Evolutionary conservation across 2,888 invertebrate species (phyloP).

Genomic region (Ophonus ardosiacus): DNA sequence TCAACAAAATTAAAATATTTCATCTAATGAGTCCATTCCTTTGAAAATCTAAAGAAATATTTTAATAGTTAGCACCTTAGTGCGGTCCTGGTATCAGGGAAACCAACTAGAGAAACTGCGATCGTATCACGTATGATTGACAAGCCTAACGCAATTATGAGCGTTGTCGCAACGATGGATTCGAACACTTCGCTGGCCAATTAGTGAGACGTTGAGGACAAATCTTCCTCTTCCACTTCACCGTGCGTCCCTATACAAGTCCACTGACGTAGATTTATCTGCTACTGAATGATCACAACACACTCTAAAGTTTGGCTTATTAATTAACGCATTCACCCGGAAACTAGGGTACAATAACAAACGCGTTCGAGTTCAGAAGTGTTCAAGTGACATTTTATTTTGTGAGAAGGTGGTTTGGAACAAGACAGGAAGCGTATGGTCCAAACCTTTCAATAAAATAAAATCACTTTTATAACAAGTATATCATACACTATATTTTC

Average conservation of each 20-base stretch:
- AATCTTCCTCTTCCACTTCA: conserved; percentile 11
- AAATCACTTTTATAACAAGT: too few relatives aligned
- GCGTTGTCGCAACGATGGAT: conserved; percentile 40
- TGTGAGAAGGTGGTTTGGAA: too few relatives aligned
- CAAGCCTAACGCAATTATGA: conserved; percentile 50
- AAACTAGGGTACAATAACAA: not conserved
- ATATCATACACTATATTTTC: too few relatives aligned
- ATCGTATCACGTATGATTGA: conserved; percentile 42
- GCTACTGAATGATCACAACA: conserved; percentile 34
- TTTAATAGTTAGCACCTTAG: not conserved
- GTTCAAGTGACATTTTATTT: too few relatives aligned
- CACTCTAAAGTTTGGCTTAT: not conserved
- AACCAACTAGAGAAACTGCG: not conserved
- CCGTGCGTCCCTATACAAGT: not conserved
- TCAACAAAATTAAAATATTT: too few relatives aligned
- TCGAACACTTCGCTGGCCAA: conserved; percentile 39
- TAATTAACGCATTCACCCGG: not conserved
- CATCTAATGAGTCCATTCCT: too few relatives aligned
- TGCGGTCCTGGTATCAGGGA: not conserved
- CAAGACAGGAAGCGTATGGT: too few relatives aligned
- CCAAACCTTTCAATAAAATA: too few relatives aligned
- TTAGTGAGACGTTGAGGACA: conserved; percentile 17
- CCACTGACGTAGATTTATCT: conserved; percentile 24
- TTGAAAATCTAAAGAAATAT: not conserved
- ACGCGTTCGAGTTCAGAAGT: not conserved